Evolutionary conservation across 2,888 invertebrate genomes (phyloP).

Genomic region (Bruchidius siliquastri): DNA sequence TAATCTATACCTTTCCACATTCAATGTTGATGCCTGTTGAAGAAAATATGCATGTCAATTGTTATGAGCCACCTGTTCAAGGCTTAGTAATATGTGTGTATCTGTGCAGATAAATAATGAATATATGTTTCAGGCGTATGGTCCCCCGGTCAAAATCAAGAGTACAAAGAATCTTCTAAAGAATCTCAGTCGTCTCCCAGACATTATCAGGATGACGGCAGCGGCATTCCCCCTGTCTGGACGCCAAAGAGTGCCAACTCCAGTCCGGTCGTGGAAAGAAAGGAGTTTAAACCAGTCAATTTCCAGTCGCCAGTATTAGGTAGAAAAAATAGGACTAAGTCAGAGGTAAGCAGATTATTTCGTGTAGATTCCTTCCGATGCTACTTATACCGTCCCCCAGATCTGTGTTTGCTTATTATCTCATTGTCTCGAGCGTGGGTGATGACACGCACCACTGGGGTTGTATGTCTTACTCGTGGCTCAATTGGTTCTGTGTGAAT

Average conservation of each 20-base stretch:
- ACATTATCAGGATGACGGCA: conserved; percentile 48
- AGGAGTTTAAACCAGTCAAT: conserved; percentile 74
- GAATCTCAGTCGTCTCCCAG: conserved; percentile 1
- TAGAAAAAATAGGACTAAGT: conserved; percentile 28
- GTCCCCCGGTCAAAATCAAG: conserved; percentile 53
- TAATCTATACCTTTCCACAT: no score
- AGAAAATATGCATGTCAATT: no score
- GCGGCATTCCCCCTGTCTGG: conserved; percentile 71
- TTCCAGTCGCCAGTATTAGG: conserved; percentile 65
- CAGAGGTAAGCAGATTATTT: conserved; percentile 26
- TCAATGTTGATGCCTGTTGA: no score
- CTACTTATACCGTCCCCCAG: no score
- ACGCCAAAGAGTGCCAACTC: conserved; percentile 67
- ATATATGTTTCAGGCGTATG: conserved; percentile 48
- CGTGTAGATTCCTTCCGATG: no score
- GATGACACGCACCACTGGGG: no score
- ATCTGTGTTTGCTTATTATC: no score
- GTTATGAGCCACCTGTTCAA: no score
- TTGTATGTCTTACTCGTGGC: no score
- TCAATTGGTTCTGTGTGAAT: no score
- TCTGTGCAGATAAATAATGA: background rate
- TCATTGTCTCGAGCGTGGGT: no score
- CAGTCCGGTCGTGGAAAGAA: conserved; percentile 69
- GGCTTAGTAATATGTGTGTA: no score
- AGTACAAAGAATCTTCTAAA: conserved; percentile 18